Evolutionary conservation across 2,797 vertebrate genomes (phyloP).

Genomic region (Muscicapa comitata): DNA sequence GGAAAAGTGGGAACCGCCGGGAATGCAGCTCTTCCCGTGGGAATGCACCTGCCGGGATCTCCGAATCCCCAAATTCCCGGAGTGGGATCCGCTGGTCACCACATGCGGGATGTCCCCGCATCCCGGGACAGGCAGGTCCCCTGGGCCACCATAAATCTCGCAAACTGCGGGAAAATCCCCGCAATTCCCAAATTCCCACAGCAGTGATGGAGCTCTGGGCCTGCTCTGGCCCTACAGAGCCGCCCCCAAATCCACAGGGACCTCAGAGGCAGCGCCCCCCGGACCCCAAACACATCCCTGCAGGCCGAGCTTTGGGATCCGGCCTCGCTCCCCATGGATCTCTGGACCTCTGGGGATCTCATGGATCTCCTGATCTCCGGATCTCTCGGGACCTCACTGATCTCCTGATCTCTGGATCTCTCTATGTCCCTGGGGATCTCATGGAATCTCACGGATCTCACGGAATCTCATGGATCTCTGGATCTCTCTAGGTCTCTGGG

Average conservation of each 20-base stretch:
- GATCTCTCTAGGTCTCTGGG: too few relatives aligned
- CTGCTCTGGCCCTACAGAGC: neutral
- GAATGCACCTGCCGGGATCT: accelerated
- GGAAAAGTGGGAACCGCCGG: accelerated
- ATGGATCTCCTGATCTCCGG: neutral
- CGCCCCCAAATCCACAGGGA: neutral
- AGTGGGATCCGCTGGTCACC: accelerated
- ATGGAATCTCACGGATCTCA: neutral
- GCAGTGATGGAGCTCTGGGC: neutral
- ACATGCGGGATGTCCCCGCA: accelerated
- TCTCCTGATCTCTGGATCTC: too few relatives aligned
- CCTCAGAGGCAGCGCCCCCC: neutral
- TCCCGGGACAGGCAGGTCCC: accelerated
- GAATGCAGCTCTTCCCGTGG: neutral
- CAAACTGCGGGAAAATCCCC: neutral
- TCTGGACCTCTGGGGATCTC: accelerated
- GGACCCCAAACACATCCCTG: neutral
- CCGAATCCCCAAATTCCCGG: accelerated
- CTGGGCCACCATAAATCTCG: accelerated
- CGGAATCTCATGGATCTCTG: too few relatives aligned
- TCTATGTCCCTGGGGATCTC: neutral
- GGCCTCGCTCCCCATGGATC: accelerated
- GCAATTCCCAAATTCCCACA: neutral
- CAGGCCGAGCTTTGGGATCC: accelerated
- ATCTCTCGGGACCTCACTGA: neutral